Evolutionary conservation across 2,113 vertebrate species (phyloP), one percentile per base, ranked within the genome.

Genomic region (Psammodynastes pulverulentus): DNA sequence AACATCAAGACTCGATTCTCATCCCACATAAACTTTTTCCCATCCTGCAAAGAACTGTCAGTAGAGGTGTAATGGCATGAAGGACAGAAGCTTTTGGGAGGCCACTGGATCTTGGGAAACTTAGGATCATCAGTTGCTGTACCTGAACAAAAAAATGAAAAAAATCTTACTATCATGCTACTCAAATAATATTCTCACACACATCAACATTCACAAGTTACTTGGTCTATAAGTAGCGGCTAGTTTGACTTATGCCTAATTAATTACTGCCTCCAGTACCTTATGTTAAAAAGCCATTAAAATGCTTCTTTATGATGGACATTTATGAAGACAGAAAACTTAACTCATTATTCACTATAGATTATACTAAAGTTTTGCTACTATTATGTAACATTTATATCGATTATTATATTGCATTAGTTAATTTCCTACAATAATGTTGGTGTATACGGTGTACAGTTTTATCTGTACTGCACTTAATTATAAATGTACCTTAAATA

Each of bases 41-140:
- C 12, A 0, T 98, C 95, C 99, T 99, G 99, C 89, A 29, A 91
- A 0, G 98, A 98, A 0, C 97, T 93, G 0, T 98, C 97, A 0
- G 12, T 34, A 52, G 95, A 96, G 58, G 98, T 97, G 0, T 93
- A 94, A 87, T 98, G 98, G 91, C 99, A 99, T 43, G 94, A 45
- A 0, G 97, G 91, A 94, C 99, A 99, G 94, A 98, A 13, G 1
- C 98, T 97, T 0, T 97, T 97, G 0, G 98, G 94, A 0, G 99
- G 99, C 99, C 99, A 99, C 96, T 99, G 99, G 92, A 98, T 94
- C 96, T 99, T 99, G 95, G 98, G 99, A 95, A 99, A 99, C 46
- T 96, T 92, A 43, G 99, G 99, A 95, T 99, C 99, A 94, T 99
- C 99, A 0, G 97, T 99, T 90, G 97, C 94, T 21, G 96, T 94